Evolutionary conservation across 2,797 vertebrate species (phyloP).

Genomic region (Ammospiza maritima): DNA sequence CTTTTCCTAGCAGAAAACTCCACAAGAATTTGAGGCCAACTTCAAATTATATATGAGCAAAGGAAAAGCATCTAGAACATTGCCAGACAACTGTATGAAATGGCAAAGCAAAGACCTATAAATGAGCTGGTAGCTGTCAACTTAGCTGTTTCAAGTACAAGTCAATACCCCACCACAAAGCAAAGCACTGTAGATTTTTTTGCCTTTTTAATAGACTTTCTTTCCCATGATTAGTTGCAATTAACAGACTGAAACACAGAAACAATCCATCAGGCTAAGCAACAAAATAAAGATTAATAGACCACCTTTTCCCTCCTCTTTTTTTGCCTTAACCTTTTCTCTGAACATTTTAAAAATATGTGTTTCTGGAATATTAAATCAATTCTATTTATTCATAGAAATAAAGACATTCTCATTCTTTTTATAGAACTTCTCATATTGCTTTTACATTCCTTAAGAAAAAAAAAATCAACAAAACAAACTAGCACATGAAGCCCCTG

Average conservation of each 20-base stretch:
- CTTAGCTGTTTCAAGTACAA: not conserved
- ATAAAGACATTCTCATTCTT: not conserved
- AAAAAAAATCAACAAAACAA: not conserved
- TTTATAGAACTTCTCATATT: not conserved
- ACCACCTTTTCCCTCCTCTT: not conserved
- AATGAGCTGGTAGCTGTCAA: not conserved
- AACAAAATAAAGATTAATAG: slow-evolving; percentile 17
- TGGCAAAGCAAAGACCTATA: not conserved
- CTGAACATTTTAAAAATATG: not conserved
- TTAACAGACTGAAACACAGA: not conserved
- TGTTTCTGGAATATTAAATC: not conserved
- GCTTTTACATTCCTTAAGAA: not conserved
- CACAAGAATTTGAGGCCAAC: not conserved
- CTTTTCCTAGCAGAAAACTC: not conserved
- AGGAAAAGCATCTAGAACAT: not conserved
- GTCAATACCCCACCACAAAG: not conserved
- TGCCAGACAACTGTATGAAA: not conserved
- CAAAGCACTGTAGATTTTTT: not conserved
- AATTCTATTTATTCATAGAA: not conserved
- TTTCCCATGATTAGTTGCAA: slow-evolving; percentile 1
- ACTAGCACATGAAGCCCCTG: not conserved
- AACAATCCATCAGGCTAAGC: not conserved
- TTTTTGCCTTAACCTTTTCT: not conserved
- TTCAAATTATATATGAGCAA: not conserved
- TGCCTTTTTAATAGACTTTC: not conserved